These are phyloP conservation scores for Lasiommata megera DNA, from an alignment of 2,888 invertebrate species.

Conservation along the genomic window DNA sequence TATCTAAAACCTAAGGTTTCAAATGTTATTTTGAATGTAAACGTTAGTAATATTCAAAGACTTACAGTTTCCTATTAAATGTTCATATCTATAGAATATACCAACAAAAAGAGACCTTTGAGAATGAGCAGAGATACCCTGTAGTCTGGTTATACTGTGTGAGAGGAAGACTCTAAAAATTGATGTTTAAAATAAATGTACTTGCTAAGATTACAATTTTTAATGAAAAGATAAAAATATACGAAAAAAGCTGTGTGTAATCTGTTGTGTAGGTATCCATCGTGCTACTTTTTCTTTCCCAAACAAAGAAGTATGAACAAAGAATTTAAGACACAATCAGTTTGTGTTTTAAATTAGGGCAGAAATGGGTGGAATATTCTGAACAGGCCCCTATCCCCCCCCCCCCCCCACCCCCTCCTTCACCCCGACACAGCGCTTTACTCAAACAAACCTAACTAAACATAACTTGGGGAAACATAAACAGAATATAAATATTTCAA, in stretches of 20 bases:
- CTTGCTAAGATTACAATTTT: too few species aligned
- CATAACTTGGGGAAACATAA: slow-evolving; percentile 9
- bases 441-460: slow-evolving; percentile 18
- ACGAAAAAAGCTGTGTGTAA: background rate
- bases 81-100: too few species aligned
- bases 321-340: slow-evolving; percentile 1
- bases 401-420: too few species aligned
- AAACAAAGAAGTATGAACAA: background rate
- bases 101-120: too few species aligned
- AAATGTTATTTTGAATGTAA: background rate
- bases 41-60: background rate
- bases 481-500: slow-evolving; percentile 13
- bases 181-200: too few species aligned
- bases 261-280: background rate
- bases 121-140: too few species aligned
- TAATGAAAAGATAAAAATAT: background rate
- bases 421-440: background rate
- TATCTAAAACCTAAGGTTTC: too few species aligned
- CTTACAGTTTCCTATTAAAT: background rate
- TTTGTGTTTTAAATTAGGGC: background rate
- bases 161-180: too few species aligned
- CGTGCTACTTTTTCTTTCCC: background rate
- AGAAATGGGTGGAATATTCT: background rate
- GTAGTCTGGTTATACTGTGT: too few species aligned
- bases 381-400: background rate